phyloP scores from a whole-genome alignment of 2,888 invertebrate genomes.

The Isotomurus palustris region DNA sequence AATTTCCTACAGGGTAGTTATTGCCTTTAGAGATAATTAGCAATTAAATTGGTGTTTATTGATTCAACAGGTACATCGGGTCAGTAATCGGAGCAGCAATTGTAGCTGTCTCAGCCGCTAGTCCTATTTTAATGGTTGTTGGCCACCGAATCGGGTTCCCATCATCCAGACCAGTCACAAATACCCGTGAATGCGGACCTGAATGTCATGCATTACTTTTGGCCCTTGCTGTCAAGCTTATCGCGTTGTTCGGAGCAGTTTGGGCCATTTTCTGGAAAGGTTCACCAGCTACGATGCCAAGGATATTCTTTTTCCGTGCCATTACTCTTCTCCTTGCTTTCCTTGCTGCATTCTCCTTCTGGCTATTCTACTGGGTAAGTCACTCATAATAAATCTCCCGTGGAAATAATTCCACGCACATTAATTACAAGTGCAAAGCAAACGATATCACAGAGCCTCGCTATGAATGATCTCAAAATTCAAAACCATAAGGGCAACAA shows the following conservation, averaged over 20 bases:
- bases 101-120: slow-evolving; percentile 77
- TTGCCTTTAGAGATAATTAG: too few species aligned
- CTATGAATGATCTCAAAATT: too few species aligned
- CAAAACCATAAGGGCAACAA: too few species aligned
- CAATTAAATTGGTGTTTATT: too few species aligned
- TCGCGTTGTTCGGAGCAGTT: slow-evolving; percentile 79
- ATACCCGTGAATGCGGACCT: slow-evolving; percentile 71
- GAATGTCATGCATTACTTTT: slow-evolving; percentile 91
- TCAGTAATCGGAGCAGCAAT: slow-evolving; percentile 73
- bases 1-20: too few species aligned
- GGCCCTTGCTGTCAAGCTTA: slow-evolving; percentile 83
- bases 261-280: slow-evolving; percentile 89
- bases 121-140: slow-evolving; percentile 91
- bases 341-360: slow-evolving; percentile 91
- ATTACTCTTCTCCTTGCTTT: slow-evolving; percentile 82
- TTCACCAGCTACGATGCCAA: slow-evolving; percentile 79
- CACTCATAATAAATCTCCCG: background rate
- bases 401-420: too few species aligned
- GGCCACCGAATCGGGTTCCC: slow-evolving; percentile 45
- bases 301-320: slow-evolving; percentile 85
- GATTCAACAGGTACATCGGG: slow-evolving; percentile 80
- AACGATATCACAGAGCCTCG: too few species aligned
- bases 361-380: slow-evolving; percentile 96
- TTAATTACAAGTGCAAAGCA: too few species aligned
- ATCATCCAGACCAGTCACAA: slow-evolving; percentile 35